phyloP scores from a whole-genome alignment of 2,888 invertebrate genomes.

The Lycocerus yunnanus region DNA sequence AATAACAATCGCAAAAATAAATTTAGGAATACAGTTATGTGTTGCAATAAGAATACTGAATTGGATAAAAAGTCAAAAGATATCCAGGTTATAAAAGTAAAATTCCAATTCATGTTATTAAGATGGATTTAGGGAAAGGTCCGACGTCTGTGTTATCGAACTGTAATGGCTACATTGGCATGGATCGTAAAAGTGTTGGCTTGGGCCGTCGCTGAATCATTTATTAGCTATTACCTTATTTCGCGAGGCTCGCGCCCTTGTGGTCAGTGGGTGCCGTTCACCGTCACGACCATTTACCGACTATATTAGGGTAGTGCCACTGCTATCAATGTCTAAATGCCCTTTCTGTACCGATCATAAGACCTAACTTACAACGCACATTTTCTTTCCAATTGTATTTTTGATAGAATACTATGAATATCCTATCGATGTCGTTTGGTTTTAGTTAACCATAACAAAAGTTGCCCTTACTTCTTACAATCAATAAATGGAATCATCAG shows the following conservation, averaged over 20 bases:
- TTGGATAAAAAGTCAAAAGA: conserved; percentile 6
- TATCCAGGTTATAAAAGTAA: conserved; percentile 25
- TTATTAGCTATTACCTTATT: conserved; percentile 50
- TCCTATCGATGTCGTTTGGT: not conserved
- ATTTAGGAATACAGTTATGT: not conserved
- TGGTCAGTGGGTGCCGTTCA: conserved; percentile 30
- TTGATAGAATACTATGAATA: conserved; percentile 20
- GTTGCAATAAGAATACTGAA: not conserved
- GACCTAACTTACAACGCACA: conserved; percentile 53
- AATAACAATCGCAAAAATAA: not conserved
- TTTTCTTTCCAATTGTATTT: conserved; percentile 56
- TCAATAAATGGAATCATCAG: not conserved
- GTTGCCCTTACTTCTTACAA: not conserved
- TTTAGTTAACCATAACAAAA: not conserved
- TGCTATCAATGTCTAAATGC: conserved; percentile 54
- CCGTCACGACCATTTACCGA: conserved; percentile 26
- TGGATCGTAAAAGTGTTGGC: conserved; percentile 49
- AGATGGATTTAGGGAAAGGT: conserved; percentile 40
- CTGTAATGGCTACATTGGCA: conserved; percentile 51
- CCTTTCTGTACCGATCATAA: conserved; percentile 52
- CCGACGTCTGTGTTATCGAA: conserved; percentile 50
- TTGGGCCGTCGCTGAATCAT: conserved; percentile 51
- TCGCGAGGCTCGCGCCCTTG: conserved; percentile 37
- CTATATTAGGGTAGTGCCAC: conserved; percentile 36
- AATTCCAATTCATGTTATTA: conserved; percentile 36